phyloP scores from a whole-genome alignment of 23 tunicate genomes.

The Ascidia mentula region DNA sequence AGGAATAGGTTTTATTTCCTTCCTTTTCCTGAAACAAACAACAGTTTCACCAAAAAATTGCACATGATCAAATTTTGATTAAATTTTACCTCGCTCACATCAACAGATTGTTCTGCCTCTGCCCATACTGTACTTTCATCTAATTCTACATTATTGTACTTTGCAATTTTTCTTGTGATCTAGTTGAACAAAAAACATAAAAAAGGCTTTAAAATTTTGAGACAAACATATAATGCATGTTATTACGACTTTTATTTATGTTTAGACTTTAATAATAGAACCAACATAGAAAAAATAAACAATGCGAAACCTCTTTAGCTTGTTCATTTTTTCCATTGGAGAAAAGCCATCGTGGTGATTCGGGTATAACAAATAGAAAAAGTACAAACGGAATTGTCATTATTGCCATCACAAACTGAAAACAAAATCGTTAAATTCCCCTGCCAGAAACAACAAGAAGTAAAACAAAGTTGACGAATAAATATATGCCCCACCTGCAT shows the following conservation, averaged over 20 bases:
- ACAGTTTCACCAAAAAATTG: not conserved
- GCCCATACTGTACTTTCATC: conserved; percentile 57
- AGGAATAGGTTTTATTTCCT: conserved; percentile 26
- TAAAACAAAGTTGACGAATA: no score
- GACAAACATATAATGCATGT: no score
- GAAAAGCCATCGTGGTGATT: conserved; percentile 74
- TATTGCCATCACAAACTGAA: conserved; percentile 32
- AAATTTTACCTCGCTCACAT: conserved; percentile 15
- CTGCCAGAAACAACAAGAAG: no score
- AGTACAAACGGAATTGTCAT: conserved; percentile 44
- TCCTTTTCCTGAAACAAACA: not conserved
- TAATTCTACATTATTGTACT: conserved; percentile 48
- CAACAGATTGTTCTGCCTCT: conserved; percentile 46
- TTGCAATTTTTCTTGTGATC: conserved; percentile 57
- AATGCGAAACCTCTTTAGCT: conserved; percentile 53
- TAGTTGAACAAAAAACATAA: not conserved
- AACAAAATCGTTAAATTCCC: not conserved
- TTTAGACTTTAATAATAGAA: no score
- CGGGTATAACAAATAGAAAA: conserved; percentile 59
- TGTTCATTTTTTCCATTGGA: conserved; percentile 39
- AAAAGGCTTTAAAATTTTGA: not conserved
- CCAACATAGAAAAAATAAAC: no score
- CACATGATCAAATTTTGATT: not conserved
- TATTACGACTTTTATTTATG: no score
- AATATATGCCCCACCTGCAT: conserved; percentile 72